Percentiles rank a stretch among this genome's conserved stretches.
Evolutionary conservation across 2,113 vertebrate species (phyloP).

Genomic region (Anolis carolinensis): DNA sequence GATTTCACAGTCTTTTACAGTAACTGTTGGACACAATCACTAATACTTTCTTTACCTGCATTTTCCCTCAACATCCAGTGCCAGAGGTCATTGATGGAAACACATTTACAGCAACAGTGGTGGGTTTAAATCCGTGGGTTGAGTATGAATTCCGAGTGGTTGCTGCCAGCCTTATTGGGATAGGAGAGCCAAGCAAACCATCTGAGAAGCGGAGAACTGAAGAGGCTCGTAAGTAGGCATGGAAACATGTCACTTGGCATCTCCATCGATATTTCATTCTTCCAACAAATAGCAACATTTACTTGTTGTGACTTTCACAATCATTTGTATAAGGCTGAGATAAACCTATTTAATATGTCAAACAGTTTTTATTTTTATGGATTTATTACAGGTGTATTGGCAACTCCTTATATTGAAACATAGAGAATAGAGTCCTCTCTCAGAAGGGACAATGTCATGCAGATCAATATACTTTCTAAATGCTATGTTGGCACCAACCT

Average conservation of each 20-base stretch:
- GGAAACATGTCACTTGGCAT: not conserved
- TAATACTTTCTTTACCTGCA: not conserved
- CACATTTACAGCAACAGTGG: slow-evolving; percentile 91
- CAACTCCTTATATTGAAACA: not conserved
- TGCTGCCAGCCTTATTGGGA: slow-evolving; percentile 91
- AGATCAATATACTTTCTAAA: not conserved
- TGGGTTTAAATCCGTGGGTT: slow-evolving; percentile 95
- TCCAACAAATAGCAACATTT: not conserved
- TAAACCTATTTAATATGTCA: not conserved
- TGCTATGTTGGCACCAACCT: not conserved
- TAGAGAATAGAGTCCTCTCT: not conserved
- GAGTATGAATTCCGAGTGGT: slow-evolving; percentile 95
- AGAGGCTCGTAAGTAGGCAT: slow-evolving; percentile 87
- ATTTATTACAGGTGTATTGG: not conserved
- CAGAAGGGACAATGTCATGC: not conserved
- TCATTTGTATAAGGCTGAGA: not conserved
- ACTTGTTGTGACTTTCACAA: not conserved
- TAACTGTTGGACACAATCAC: not conserved
- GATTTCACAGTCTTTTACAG: not conserved
- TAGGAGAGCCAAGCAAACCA: slow-evolving; percentile 92
- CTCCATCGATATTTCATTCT: not conserved
- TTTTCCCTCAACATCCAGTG: slow-evolving; percentile 72
- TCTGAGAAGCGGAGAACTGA: slow-evolving; percentile 93
- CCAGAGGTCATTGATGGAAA: slow-evolving; percentile 89
- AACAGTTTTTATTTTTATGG: not conserved